Evolutionary conservation across 2,113 vertebrate species (phyloP), one percentile per base, ranked within the genome.

Genomic region (Sinocyclocheilus anshuiensis): DNA sequence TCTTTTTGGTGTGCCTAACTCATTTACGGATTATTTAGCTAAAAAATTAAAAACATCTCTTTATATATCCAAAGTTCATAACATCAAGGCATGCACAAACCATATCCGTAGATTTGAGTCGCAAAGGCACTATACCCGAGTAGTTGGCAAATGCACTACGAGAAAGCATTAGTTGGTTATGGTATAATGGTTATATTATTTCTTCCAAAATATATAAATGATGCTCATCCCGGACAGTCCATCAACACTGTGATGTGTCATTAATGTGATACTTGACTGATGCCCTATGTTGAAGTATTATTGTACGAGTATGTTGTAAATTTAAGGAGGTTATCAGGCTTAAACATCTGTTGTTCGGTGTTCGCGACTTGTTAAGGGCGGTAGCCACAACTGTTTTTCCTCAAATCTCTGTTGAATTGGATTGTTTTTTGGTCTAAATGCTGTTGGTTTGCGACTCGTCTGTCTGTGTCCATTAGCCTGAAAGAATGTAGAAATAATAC

Each of bases 231-330:
- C 50, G 26, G 80, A 86, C 48, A 79, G 50, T 69, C 57, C 65
- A 86, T 86, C 50, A 72, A 55, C 48, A 80, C 63, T 80, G 77
- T 86, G 84, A 86, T 80, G 74, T 65, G 67, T 45, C 65, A 81
- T 75, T 74, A 45, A 39, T 61, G 69, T 81, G 39, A 74, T 72
- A 33, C 65, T 26, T 59, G 65, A 69, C 77, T 57, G 18, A 67
- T 13, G 13, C 75, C 39, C 50, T 24, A 63, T 9, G 71, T 50
- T 81, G 6, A 75, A 71, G 84, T 85, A 79, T 85, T 85, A 57
- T 45, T 67, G 26, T 45, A 36, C 1, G 29, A 81, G 72, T 50
- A 20, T 82, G 57, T 63, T 71, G 76, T 67, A 72, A 15, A 71
- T 71, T n/a, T 81, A 29, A 74, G 69, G 67, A 86, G 65, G 36